A percentile compares a stretch with the other conserved stretches of the same genome.
Evolutionary conservation across 2,113 vertebrate species (phyloP).

Genomic region (Chamaetylas fuelleborni): DNA sequence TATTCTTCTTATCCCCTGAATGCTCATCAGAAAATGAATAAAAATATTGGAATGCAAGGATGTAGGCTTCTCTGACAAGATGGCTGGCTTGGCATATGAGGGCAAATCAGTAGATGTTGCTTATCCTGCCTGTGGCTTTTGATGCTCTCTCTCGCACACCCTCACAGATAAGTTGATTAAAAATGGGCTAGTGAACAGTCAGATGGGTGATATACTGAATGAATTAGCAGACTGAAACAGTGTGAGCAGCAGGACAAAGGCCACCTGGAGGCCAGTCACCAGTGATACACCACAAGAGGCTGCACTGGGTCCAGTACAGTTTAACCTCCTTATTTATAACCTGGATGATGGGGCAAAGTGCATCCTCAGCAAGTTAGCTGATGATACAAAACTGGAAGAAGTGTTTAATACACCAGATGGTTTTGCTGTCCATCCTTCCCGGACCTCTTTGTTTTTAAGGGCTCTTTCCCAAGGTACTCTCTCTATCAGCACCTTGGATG

Average conservation of each 20-base stretch:
- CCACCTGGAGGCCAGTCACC: neutral
- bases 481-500: neutral
- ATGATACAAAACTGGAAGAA: neutral
- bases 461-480: neutral
- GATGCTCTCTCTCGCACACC: neutral
- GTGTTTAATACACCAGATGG: neutral
- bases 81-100: neutral
- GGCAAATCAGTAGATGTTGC: neutral
- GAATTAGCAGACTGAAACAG: neutral
- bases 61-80: neutral
- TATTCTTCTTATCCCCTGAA: neutral
- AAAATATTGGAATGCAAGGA: neutral
- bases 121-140: neutral
- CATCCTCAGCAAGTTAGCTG: neutral
- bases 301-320: neutral
- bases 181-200: neutral
- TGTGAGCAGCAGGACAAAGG: neutral
- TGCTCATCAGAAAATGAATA: neutral
- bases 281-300: neutral
- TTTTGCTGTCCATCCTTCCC: neutral
- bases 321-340: neutral
- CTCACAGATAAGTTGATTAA: neutral
- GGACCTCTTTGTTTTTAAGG: neutral
- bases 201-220: neutral
- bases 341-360: neutral